Percentiles rank a stretch among this genome's conserved stretches.
These are phyloP conservation scores for Eupithecia tripunctaria DNA, from an alignment of 2,888 invertebrate species.

Conservation along the genomic window DNA sequence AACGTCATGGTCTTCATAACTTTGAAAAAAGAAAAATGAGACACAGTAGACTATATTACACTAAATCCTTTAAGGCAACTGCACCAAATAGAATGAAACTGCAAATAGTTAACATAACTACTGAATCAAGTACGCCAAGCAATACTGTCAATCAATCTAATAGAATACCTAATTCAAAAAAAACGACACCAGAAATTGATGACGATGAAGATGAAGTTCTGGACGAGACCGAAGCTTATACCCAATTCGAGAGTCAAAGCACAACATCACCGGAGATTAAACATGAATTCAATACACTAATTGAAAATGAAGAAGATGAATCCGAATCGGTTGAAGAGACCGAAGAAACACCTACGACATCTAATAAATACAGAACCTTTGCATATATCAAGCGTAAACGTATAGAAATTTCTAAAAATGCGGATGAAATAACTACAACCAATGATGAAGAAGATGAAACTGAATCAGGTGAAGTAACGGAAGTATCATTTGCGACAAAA, in stretches of 20 bases:
- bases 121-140: background rate
- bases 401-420: background rate
- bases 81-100: background rate
- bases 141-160: background rate
- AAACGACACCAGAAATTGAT: background rate
- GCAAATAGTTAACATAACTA: background rate
- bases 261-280: background rate
- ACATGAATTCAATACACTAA: background rate
- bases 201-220: background rate
- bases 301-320: background rate
- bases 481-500: background rate
- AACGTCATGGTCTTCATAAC: background rate
- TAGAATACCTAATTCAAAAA: background rate
- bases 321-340: background rate
- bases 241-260: background rate
- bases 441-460: constrained; percentile 6
- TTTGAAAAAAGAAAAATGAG: background rate
- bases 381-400: background rate
- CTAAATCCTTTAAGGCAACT: background rate
- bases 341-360: background rate
- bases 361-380: background rate
- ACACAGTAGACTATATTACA: background rate
- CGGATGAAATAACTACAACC: background rate
- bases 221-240: background rate
- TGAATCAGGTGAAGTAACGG: constrained; percentile 3